Conservation (phyloP, 1,140 invertebrate species). For the Probaryconus sp. region DNA sequence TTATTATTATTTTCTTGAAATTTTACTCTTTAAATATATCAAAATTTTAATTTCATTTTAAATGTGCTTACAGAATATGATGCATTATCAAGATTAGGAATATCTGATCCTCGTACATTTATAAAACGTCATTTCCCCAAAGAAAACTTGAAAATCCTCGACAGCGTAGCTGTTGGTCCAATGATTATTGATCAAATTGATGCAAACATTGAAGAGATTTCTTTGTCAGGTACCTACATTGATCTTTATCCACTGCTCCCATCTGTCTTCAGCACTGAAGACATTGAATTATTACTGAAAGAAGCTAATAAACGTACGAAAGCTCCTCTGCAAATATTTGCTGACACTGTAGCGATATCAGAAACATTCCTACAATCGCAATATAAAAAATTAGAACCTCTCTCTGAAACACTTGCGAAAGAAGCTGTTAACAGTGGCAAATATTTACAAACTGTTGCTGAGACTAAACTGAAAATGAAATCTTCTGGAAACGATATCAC, state of each 20-base stretch:
- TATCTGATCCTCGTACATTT: constrained; percentile 90
- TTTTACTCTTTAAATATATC: not conserved
- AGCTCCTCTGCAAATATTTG: constrained; percentile 68
- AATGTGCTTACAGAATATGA: constrained; percentile 87
- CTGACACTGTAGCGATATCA: constrained; percentile 70
- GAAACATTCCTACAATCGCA: constrained; percentile 84
- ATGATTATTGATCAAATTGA: constrained; percentile 88
- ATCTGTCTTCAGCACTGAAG: constrained; percentile 86
- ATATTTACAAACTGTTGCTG: constrained; percentile 74
- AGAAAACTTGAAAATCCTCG: constrained; percentile 85
- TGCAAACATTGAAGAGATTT: constrained; percentile 90
- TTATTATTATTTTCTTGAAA: constrained; percentile 25
- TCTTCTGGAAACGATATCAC: constrained; percentile 67
- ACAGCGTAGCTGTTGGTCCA: constrained; percentile 87
- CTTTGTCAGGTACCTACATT: constrained; percentile 85
- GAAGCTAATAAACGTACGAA: constrained; percentile 80
- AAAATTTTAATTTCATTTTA: constrained; percentile 21
- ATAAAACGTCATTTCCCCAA: constrained; percentile 87
- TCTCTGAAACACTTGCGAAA: constrained; percentile 87
- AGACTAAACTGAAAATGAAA: constrained; percentile 74
- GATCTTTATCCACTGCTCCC: constrained; percentile 90
- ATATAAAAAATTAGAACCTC: constrained; percentile 82
- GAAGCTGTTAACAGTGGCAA: constrained; percentile 83
- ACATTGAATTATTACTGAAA: constrained; percentile 86
- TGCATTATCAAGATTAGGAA: constrained; percentile 90